Evolutionary conservation across 1,140 invertebrate species (phyloP).

Genomic region (Drosophila kikkawai): DNA sequence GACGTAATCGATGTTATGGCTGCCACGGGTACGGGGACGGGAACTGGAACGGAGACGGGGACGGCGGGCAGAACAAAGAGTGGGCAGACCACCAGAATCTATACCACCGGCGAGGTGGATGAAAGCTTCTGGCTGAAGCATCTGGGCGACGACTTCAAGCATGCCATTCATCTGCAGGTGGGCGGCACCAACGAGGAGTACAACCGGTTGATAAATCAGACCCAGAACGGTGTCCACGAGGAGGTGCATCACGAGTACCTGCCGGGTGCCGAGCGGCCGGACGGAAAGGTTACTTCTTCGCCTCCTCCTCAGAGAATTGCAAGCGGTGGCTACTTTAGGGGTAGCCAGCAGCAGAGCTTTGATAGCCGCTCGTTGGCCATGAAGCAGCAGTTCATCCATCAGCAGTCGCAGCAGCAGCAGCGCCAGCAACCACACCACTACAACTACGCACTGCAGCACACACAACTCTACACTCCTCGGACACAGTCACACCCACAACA

Average conservation of each 20-base stretch:
- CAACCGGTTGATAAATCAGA: slow-evolving; percentile 67
- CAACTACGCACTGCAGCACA: slow-evolving; percentile 24
- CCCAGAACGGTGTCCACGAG: slow-evolving; percentile 63
- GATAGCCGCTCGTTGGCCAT: slow-evolving; percentile 46
- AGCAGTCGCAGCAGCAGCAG: slow-evolving; percentile 28
- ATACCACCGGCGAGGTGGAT: slow-evolving; percentile 72
- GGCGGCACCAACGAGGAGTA: slow-evolving; percentile 69
- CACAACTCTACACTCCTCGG: slow-evolving; percentile 22
- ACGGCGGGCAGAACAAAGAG: slow-evolving; percentile 46
- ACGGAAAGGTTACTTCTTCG: neutral
- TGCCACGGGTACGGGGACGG: slow-evolving; percentile 19
- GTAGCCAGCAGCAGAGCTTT: slow-evolving; percentile 20
- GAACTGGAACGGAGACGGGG: neutral
- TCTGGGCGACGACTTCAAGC: slow-evolving; percentile 74
- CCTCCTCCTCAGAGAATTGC: neutral
- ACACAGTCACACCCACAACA: slow-evolving; percentile 9
- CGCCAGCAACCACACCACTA: neutral
- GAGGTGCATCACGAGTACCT: slow-evolving; percentile 74
- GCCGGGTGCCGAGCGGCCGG: slow-evolving; percentile 61
- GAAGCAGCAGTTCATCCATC: slow-evolving; percentile 49
- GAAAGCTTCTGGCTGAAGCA: slow-evolving; percentile 78
- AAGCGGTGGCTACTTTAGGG: slow-evolving; percentile 3
- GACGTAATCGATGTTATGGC: slow-evolving; percentile 67
- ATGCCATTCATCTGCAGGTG: slow-evolving; percentile 77
- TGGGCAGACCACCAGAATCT: slow-evolving; percentile 74